These are phyloP conservation scores for Mellilla xanthometata DNA, from an alignment of 2,888 invertebrate genomes.

Conservation along the genomic window DNA sequence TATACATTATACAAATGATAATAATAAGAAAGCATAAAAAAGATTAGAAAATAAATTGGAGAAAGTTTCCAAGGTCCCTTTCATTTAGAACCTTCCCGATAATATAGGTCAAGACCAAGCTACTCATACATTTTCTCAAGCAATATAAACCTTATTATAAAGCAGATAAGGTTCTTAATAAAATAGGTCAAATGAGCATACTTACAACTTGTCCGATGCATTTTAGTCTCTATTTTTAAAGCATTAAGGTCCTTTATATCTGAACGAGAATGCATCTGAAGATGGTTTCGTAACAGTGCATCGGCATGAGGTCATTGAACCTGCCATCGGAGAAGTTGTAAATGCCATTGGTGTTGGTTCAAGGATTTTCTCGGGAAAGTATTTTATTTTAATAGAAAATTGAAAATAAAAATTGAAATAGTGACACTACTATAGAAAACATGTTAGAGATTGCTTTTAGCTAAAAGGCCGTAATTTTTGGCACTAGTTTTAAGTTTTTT, in stretches of 20 bases:
- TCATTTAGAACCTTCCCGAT: constrained; percentile 10
- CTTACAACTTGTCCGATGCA: constrained; percentile 38
- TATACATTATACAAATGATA: constrained; percentile 2
- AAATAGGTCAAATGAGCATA: constrained; percentile 30
- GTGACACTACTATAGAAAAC: no score
- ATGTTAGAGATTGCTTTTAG: no score
- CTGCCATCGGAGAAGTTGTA: constrained; percentile 46
- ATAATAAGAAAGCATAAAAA: constrained; percentile 2
- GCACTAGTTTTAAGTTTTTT: no score
- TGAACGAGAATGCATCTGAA: constrained; percentile 44
- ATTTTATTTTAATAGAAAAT: no score
- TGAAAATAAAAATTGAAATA: no score
- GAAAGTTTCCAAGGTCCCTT: constrained; percentile 13
- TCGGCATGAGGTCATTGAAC: constrained; percentile 58
- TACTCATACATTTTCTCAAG: constrained; percentile 10
- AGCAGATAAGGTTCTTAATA: not conserved
- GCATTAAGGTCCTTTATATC: constrained; percentile 38
- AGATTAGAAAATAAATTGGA: constrained; percentile 19
- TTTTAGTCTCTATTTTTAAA: constrained; percentile 31
- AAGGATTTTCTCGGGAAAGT: no score
- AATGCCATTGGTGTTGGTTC: constrained; percentile 29
- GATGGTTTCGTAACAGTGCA: constrained; percentile 55
- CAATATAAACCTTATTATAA: constrained; percentile 1
- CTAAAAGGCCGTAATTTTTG: no score
- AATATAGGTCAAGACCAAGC: constrained; percentile 12